Percentiles rank a stretch among this genome's conserved stretches.
Conservation (phyloP, 53 echinoderm and acorn worm genomes). For the Stichopus horrens region DNA sequence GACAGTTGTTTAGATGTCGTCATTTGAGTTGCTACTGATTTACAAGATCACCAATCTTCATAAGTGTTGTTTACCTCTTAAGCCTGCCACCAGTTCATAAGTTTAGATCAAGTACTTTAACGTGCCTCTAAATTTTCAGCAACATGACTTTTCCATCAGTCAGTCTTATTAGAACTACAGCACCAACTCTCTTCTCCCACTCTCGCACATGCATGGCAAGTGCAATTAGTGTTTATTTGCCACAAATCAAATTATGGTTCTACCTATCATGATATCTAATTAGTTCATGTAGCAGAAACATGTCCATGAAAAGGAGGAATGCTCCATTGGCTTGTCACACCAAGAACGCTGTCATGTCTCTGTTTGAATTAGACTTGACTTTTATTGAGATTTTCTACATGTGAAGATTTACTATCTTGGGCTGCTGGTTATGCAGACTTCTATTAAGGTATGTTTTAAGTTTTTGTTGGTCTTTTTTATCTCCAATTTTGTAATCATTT, state of each 20-base stretch:
- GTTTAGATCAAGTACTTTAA: constrained; percentile 14
- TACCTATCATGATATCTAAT: constrained; percentile 26
- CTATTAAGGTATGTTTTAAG: too few relatives aligned
- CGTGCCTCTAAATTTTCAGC: constrained; percentile 11
- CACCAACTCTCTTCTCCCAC: not conserved
- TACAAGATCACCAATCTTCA: constrained; percentile 23
- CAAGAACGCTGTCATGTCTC: constrained; percentile 10
- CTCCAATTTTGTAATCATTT: too few relatives aligned
- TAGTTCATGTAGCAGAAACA: constrained; percentile 32
- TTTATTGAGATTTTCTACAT: constrained; percentile 20
- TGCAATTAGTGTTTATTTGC: constrained; percentile 10
- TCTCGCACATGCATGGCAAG: not conserved
- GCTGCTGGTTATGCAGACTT: too few relatives aligned
- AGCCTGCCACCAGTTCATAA: constrained; percentile 6
- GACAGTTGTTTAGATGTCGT: not conserved
- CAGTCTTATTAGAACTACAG: constrained; percentile 5
- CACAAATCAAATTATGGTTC: constrained; percentile 41
- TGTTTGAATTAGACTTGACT: constrained; percentile 29
- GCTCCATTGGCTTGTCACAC: constrained; percentile 19
- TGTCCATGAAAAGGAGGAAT: constrained; percentile 35
- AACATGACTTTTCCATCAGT: constrained; percentile 1
- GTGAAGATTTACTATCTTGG: constrained; percentile 15
- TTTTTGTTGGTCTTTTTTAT: too few relatives aligned
- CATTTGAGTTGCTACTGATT: not conserved
- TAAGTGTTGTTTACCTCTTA: constrained; percentile 13